Base-by-base conservation (phyloP, 2,113 vertebrate genomes). In the Rhinoptilus africanus region DNA sequence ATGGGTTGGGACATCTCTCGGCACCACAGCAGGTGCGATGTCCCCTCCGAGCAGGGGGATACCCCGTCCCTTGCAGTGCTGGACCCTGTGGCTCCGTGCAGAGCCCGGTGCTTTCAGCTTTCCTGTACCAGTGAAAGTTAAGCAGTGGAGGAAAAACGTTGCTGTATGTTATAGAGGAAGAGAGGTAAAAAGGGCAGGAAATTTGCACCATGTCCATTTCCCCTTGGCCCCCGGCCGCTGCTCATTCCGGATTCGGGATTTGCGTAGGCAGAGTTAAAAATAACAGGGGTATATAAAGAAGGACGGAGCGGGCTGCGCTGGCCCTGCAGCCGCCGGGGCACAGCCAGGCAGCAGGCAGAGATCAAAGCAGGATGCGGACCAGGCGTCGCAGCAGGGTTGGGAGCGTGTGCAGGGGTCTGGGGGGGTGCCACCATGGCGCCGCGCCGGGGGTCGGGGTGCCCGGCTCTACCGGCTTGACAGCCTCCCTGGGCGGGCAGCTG, bases 241-340 rank as follows among this genome's bases (percentile, higher is more conserved):
- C 94, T 97, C 97, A 97, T 97, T 98, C 98, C 98, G 98, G 98
- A 98, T 97, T 96, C 88, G 96, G 97, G 98, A 98, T 98, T 98
- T 98, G 97, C 98, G 98, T 98, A 98, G 98, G 97, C 98, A 97
- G 97, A 93, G 97, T 98, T 98, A 98, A 98, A 98, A 98, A 98
- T 98, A 98, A 97, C 94, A 96, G 88, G 95, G 97, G 97, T 98
- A 98, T 98, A 98, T 98, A 98, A 98, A 94, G 97, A 98, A 94
- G 95, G 88, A 93, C 23, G 1, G 71, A 59, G 72, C 93, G 81
- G 75, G 76, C 91, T 92, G 94, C 10, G 4, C 90, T 89, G 94
- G 95, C 89, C 94, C 83, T 3, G 57, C 86, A 92, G 93, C 69
- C 57, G 8, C 43, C 88, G 28, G 89, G 96, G 95, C 94, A 97